Evolutionary conservation across 2,113 vertebrate genomes (phyloP).

Genomic region (Elephantulus edwardii): DNA sequence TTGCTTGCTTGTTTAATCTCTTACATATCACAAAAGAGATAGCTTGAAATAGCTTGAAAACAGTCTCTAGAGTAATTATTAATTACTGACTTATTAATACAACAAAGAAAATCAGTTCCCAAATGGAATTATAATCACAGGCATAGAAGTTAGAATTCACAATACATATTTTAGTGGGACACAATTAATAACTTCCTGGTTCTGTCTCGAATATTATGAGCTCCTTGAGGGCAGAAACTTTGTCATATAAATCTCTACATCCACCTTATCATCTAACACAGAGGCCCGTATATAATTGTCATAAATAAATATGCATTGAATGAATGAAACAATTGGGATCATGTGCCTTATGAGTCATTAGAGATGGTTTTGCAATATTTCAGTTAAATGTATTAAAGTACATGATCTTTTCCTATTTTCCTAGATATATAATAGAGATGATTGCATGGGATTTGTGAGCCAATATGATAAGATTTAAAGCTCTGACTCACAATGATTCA

Average conservation of each 20-base stretch:
- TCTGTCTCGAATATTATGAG: too few relatives aligned
- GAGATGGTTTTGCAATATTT: not conserved
- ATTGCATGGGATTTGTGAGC: not conserved
- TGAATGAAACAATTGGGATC: not conserved
- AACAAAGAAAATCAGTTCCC: not conserved
- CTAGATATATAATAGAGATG: not conserved
- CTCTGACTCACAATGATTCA: slow-evolving; percentile 56
- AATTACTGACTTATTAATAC: not conserved
- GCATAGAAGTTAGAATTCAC: too few relatives aligned
- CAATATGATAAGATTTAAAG: slow-evolving; percentile 38
- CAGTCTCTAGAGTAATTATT: too few relatives aligned
- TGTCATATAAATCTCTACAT: too few relatives aligned
- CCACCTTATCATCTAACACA: not conserved
- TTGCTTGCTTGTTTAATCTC: too few relatives aligned
- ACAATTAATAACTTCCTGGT: too few relatives aligned
- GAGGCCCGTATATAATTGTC: not conserved
- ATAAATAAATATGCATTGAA: not conserved
- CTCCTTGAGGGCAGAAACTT: too few relatives aligned
- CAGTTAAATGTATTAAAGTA: not conserved
- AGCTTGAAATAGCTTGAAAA: too few relatives aligned
- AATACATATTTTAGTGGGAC: too few relatives aligned
- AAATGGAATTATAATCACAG: too few relatives aligned
- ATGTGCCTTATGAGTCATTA: not conserved
- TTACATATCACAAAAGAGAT: too few relatives aligned
- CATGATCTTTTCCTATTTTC: not conserved